phyloP scores from a whole-genome alignment of 2,113 vertebrate species.

The Etia nguti region DNA sequence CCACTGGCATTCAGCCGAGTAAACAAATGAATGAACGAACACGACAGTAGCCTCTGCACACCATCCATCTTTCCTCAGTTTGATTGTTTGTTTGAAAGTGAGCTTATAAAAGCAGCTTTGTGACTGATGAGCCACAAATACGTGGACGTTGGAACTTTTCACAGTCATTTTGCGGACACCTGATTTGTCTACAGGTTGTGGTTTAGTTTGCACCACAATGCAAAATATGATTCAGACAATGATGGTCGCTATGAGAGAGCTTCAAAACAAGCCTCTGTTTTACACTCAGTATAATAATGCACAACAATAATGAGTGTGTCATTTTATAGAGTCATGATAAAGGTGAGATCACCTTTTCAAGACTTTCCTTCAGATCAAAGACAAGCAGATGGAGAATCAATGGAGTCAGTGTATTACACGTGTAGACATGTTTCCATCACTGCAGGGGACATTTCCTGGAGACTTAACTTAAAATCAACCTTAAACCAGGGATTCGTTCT shows the following conservation, averaged over 20 bases:
- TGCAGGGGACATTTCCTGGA: not conserved
- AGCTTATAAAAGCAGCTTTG: not conserved
- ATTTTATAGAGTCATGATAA: not conserved
- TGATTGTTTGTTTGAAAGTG: not conserved
- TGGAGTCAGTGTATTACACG: not conserved
- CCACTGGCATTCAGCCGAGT: not conserved
- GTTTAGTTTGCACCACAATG: not conserved
- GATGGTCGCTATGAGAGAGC: fast-evolving
- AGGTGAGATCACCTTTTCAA: not conserved
- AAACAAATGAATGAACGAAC: not conserved
- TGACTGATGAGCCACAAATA: not conserved
- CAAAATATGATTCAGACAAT: not conserved
- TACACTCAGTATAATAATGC: not conserved
- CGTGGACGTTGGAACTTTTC: not conserved
- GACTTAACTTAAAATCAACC: not conserved
- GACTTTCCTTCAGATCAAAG: not conserved
- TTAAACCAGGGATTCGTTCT: not conserved
- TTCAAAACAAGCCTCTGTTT: not conserved
- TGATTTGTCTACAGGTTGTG: constrained; percentile 19
- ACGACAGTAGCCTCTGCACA: not conserved
- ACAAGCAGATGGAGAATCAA: not conserved
- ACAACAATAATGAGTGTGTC: not conserved
- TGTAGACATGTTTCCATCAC: not conserved
- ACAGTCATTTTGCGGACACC: not conserved
- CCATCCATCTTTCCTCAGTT: not conserved